A percentile compares a stretch with the other conserved stretches of the same genome.
Conservation (phyloP, 2,113 vertebrate genomes). For the Camelus bactrianus region DNA sequence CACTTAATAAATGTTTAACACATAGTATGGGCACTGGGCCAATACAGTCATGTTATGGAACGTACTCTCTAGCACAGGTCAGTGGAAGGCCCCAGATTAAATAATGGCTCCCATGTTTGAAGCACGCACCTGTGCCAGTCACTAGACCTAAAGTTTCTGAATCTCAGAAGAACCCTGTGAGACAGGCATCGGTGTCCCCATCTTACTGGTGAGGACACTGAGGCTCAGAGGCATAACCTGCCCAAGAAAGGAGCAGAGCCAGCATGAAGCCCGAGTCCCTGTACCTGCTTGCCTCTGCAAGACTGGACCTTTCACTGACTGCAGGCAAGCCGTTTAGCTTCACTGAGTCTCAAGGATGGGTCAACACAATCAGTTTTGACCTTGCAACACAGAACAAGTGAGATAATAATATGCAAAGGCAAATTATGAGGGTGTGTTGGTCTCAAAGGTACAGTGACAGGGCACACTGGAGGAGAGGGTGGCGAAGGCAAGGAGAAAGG, state of each 20-base stretch:
- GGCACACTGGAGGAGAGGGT: background rate
- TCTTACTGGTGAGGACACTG: background rate
- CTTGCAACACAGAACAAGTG: background rate
- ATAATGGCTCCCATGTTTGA: background rate
- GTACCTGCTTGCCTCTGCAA: background rate
- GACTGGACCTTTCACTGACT: background rate
- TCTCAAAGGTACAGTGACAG: background rate
- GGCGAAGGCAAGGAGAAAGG: background rate
- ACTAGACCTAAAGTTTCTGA: slow-evolving; percentile 24
- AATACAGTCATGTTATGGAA: background rate
- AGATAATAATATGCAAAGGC: background rate
- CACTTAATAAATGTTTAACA: background rate
- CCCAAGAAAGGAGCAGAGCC: background rate
- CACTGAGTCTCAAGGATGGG: background rate
- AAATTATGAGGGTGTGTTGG: background rate
- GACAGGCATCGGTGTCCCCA: background rate
- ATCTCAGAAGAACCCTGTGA: slow-evolving; percentile 10
- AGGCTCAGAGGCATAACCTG: background rate
- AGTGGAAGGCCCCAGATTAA: background rate
- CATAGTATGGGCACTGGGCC: background rate
- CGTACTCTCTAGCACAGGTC: background rate
- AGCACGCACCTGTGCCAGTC: background rate
- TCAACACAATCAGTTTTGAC: background rate
- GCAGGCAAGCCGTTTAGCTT: background rate
- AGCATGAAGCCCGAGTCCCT: background rate